Evolutionary conservation across 2,113 vertebrate species (phyloP).

Genomic region (Nipponia nippon): DNA sequence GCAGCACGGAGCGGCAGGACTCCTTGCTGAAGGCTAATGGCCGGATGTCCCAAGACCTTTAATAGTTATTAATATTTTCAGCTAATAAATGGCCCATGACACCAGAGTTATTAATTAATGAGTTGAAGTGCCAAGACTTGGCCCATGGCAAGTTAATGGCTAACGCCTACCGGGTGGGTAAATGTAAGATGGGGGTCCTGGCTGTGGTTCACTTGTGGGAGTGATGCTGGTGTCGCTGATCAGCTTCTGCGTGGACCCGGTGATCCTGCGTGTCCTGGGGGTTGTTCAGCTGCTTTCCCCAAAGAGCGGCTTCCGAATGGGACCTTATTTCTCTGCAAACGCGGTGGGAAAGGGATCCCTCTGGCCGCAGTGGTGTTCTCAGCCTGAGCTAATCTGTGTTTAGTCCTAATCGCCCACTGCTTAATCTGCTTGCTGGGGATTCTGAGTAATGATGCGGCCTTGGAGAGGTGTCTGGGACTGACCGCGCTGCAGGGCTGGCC

Average conservation of each 20-base stretch:
- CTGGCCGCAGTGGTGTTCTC: not conserved
- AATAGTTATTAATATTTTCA: constrained; percentile 11
- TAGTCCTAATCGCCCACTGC: not conserved
- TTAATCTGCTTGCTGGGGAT: not conserved
- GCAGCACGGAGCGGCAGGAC: not conserved
- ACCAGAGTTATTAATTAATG: constrained; percentile 32
- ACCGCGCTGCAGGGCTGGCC: not conserved
- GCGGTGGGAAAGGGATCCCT: not conserved
- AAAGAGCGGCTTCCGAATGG: rapidly evolving
- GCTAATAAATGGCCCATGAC: constrained; percentile 44
- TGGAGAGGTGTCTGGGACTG: not conserved
- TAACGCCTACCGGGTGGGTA: not conserved
- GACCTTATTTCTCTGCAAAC: not conserved
- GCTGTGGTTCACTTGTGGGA: not conserved
- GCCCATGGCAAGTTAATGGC: not conserved
- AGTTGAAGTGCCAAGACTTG: not conserved
- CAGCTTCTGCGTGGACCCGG: not conserved
- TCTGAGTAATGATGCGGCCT: not conserved
- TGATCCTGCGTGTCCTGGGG: not conserved
- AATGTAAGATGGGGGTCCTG: not conserved
- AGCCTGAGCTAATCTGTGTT: not conserved
- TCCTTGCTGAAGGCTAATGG: not conserved
- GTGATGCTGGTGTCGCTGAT: rapidly evolving
- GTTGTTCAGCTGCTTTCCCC: not conserved
- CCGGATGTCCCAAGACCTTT: not conserved